Base-by-base conservation (phyloP, 2,888 invertebrate species). In the Drosophila bunnanda region DNA sequence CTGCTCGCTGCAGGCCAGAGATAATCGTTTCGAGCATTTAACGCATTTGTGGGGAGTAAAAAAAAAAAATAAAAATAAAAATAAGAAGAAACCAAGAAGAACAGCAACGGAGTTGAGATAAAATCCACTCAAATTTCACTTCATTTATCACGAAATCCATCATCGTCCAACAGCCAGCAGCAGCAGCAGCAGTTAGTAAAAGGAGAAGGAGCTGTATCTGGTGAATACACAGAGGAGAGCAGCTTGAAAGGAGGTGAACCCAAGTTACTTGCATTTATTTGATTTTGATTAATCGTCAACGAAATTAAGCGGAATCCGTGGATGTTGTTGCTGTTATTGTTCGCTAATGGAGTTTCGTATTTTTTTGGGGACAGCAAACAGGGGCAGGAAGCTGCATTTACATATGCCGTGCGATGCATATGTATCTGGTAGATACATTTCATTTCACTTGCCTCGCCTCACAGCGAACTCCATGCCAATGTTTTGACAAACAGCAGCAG, bases 211-310 rank as follows among this genome's bases (percentile, higher is more conserved):
- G 57, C 53, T 41, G 43, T n/a, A n/a, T n/a, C n/a, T n/a, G 30
- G 25, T 32, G 32, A 12, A 0, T 15, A n/a, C 15, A 44, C 17
- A 28, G 30, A 8, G 4, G 20, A 25, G 20, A 39, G 38, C 38
- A 53, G 58, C 54, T 48, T 36, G 44, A n/a, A 25, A 30, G 43
- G 28, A 36, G 43, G 13, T 57, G 34, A 22, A 34, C 15, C 56
- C 52, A 64, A 74, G 73, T 77, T 76, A 60, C 75, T 76, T 66
- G 65, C 65, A 64, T 75, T 71, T 64, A 61, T 62, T 61, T 74
- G 67, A 77, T 78, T 80, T 85, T 84, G 85, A 85, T 82, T 82
- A 84, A 84, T 84, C 69, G 67, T 76, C 75, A 80, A 84, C 75
- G 68, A 77, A 83, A 76, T 81, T 81, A 76, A 78, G 67, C 60